A percentile compares a stretch with the other conserved stretches of the same genome.
Conservation (phyloP, 37 sponge, comb jelly and placozoan genomes). For the Bolinopsis microptera region DNA sequence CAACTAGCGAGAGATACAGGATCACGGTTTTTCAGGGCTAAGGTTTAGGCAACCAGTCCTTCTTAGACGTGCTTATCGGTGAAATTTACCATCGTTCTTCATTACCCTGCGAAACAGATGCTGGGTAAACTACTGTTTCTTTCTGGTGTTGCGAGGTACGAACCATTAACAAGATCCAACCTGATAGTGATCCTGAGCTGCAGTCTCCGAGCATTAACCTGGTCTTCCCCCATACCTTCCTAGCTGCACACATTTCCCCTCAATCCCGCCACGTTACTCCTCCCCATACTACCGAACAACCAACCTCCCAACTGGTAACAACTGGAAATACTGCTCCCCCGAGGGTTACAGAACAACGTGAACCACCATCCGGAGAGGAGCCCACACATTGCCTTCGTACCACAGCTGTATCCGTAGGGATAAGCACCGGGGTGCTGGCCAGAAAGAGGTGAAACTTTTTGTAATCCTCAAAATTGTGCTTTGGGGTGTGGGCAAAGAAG, state of each 20-base stretch:
- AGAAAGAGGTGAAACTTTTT: too few relatives aligned
- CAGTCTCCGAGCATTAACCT: not conserved
- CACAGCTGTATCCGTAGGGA: too few relatives aligned
- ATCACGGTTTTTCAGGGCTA: not conserved
- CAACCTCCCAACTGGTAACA: not conserved
- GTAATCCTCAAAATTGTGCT: too few relatives aligned
- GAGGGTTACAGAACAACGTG: not conserved
- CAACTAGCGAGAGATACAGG: not conserved
- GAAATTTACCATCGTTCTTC: not conserved
- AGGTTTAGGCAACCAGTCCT: not conserved
- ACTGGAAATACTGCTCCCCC: not conserved
- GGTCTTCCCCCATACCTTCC: not conserved
- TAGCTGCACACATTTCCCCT: too few relatives aligned
- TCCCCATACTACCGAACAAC: not conserved
- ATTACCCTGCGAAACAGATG: too few relatives aligned
- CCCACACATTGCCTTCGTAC: not conserved
- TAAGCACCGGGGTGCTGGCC: too few relatives aligned
- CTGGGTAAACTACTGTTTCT: too few relatives aligned
- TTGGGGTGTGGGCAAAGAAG: too few relatives aligned
- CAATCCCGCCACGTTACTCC: not conserved
- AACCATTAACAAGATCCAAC: not conserved
- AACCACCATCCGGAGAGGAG: not conserved
- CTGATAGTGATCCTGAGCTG: not conserved
- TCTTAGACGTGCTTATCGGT: not conserved
- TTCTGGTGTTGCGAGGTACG: not conserved